Base-by-base conservation (phyloP, 2,113 vertebrate species). In the Mirza zaza region DNA sequence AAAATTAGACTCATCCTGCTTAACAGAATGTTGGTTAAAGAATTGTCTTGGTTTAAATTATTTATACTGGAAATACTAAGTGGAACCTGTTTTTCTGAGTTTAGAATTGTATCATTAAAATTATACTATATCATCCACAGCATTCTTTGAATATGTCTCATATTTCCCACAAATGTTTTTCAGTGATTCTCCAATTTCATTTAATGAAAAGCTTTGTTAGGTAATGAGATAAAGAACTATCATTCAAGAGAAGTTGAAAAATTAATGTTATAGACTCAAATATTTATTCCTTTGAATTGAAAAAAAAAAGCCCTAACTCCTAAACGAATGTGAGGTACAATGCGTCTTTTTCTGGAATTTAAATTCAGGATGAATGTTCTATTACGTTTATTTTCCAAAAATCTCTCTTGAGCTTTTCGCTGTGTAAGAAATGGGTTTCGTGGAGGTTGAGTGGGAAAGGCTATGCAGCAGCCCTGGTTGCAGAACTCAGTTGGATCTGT, bases 191-290 rank as follows among this genome's bases (percentile, higher is more conserved):
- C 36, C 20, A 65, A 82, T 95, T 95, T 93, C 55, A 87, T 90
- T 77, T 90, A 75, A 61, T 90, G 67, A 93, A 83, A 94, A 83
- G 67, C 3, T 70, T 75, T 76, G 82, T 92, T 79, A 96, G 63
- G 52, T 65, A 87, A 83, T 91, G 61, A 95, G 50, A 67, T 70
- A 87, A n/a, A 84, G 70, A 90, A 79, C 20, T 71, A 81, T 5
- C 21, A 76, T 81, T 96, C 48, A 86, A 97, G 75, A 86, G 87
- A 89, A 96, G 70, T n/a, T 76, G n/a, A 96, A 97, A 79, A 95
- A 79, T 84, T 84, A 11, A 68, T 76, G 39, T 94, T 57, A 90
- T 39, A 29, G 65, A 65, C 39, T 84, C 68, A 93, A 90, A 42
- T 95, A 80, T 88, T 95, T 96, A 76, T 87, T 86, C 76, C 3